These are phyloP conservation scores for Halichoeres trimaculatus DNA, from an alignment of 2,113 vertebrate genomes.

Conservation along the genomic window DNA sequence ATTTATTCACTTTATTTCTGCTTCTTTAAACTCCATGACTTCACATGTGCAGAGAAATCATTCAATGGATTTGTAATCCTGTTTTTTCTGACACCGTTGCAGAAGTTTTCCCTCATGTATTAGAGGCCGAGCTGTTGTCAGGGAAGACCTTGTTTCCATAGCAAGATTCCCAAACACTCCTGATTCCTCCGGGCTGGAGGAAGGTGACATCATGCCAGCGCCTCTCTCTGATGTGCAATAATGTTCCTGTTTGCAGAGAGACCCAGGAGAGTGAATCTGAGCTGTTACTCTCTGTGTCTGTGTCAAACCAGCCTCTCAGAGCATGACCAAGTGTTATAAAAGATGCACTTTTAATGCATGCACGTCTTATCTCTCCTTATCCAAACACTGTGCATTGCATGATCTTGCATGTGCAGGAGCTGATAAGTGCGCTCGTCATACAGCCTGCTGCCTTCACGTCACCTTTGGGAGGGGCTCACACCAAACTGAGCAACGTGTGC, in stretches of 20 bases:
- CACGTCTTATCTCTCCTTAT: background rate
- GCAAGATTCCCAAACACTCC: conserved; percentile 53
- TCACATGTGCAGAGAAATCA: background rate
- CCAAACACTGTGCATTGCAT: background rate
- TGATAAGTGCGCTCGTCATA: conserved; percentile 56
- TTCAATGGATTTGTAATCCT: background rate
- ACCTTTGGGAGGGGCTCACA: conserved; percentile 34
- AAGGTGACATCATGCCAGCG: conserved; percentile 49
- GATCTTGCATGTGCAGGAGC: conserved; percentile 28
- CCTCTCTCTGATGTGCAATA: conserved; percentile 15
- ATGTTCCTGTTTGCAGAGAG: background rate
- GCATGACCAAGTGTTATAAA: background rate
- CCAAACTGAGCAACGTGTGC: background rate
- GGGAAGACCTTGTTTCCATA: conserved; percentile 38
- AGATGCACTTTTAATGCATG: background rate
- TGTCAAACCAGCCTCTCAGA: background rate
- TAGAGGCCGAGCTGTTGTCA: conserved; percentile 1
- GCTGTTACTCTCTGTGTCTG: background rate
- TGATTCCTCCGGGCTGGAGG: conserved; percentile 52
- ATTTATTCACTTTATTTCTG: no score
- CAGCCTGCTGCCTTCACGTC: background rate
- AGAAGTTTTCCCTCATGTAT: background rate
- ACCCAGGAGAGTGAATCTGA: background rate
- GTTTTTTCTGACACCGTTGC: background rate
- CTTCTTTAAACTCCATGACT: no score